These are phyloP conservation scores for Hiodon alosoides DNA, from an alignment of 2,113 vertebrate genomes.

Conservation along the genomic window DNA sequence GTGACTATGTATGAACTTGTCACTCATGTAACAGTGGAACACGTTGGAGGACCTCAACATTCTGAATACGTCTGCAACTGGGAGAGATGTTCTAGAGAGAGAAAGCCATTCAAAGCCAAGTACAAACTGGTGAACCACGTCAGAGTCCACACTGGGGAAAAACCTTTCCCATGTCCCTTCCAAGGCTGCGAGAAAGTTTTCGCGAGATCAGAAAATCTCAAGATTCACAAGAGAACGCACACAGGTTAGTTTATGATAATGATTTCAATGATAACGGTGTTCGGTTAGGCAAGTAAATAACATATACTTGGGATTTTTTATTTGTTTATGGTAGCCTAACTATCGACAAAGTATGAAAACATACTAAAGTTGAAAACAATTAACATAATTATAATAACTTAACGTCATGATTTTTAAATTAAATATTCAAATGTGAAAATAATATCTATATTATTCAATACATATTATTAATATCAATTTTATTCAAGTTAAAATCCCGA, in stretches of 20 bases:
- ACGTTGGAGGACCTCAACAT: conserved; percentile 65
- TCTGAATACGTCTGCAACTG: conserved; percentile 64
- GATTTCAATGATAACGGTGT: conserved; percentile 20
- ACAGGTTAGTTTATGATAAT: conserved; percentile 55
- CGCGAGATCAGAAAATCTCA: conserved; percentile 66
- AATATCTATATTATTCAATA: too few species aligned
- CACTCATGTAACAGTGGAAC: conserved; percentile 68
- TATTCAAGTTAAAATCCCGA: too few species aligned
- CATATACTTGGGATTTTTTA: not conserved
- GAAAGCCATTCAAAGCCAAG: conserved; percentile 62
- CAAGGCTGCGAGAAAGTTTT: conserved; percentile 63
- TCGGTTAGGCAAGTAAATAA: not conserved
- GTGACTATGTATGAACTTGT: conserved; percentile 70
- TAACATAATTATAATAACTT: too few species aligned
- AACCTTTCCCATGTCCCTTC: conserved; percentile 55
- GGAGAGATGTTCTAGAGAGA: conserved; percentile 52
- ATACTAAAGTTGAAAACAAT: too few species aligned
- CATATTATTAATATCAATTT: too few species aligned
- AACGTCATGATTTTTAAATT: too few species aligned
- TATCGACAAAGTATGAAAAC: too few species aligned
- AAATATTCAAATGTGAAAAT: too few species aligned
- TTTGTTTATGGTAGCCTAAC: not conserved
- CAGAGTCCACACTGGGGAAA: conserved; percentile 61
- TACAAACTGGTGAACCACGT: conserved; percentile 64
- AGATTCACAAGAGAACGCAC: conserved; percentile 71